Conservation (phyloP, 2,797 vertebrate species). For the Acropternis orthonyx region DNA sequence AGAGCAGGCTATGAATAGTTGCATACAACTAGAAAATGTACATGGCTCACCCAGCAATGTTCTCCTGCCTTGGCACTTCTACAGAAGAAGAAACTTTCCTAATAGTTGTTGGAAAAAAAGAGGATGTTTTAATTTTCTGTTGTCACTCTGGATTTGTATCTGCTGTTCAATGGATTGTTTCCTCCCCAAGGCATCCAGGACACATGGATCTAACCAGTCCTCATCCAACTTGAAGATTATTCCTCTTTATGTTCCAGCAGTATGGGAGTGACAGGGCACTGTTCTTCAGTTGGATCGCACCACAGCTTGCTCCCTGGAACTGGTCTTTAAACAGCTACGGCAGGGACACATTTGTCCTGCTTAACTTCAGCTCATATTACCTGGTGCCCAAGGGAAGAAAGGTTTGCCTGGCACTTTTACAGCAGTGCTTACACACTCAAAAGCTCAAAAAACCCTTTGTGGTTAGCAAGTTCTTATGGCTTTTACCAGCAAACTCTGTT, state of each 20-base stretch:
- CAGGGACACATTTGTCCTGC: not conserved
- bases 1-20: not conserved
- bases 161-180: not conserved
- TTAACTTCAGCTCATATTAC: not conserved
- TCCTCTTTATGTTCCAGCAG: not conserved
- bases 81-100: not conserved
- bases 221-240: not conserved
- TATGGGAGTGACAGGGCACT: not conserved
- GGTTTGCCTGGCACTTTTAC: not conserved
- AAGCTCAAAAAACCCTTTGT: not conserved
- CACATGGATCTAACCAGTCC: not conserved
- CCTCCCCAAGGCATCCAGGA: not conserved
- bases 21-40: not conserved
- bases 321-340: not conserved
- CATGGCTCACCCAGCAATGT: not conserved
- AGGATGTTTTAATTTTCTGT: not conserved
- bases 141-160: not conserved
- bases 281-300: not conserved
- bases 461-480: not conserved
- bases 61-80: not conserved
- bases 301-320: not conserved
- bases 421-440: not conserved
- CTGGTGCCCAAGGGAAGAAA: not conserved
- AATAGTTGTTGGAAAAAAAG: not conserved
- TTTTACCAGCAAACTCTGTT: not conserved